A percentile compares a stretch with the other conserved stretches of the same genome.
Evolutionary conservation across 2,797 vertebrate genomes (phyloP).

Genomic region (Psittacula derbiana): DNA sequence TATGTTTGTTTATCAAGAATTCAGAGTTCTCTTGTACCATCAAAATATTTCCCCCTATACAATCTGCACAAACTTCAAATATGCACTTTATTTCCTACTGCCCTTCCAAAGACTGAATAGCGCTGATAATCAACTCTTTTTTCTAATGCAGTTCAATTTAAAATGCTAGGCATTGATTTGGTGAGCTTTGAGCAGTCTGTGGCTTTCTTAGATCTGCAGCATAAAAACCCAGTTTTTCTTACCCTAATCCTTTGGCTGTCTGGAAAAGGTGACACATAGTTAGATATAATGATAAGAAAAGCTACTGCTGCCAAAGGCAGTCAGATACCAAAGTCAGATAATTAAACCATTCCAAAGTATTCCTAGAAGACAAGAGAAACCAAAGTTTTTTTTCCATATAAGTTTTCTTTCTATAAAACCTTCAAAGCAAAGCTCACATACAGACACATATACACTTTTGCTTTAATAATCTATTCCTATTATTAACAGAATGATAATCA

Average conservation of each 20-base stretch:
- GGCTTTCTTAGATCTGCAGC: conserved; percentile 70
- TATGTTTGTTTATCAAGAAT: conserved; percentile 34
- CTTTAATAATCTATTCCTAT: neutral
- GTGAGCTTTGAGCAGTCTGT: conserved; percentile 48
- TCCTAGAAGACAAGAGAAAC: conserved; percentile 61
- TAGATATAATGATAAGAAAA: conserved; percentile 74
- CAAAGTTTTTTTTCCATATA: conserved; percentile 33
- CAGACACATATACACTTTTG: neutral
- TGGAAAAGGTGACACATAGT: conserved; percentile 69
- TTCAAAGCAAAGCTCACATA: neutral
- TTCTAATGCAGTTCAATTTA: conserved; percentile 68
- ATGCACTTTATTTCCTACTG: neutral
- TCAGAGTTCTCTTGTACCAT: neutral
- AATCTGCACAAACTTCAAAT: conserved; percentile 31
- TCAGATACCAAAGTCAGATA: conserved; percentile 66
- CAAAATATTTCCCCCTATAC: conserved; percentile 30
- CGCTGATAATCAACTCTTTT: conserved; percentile 69
- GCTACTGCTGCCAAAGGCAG: conserved; percentile 68
- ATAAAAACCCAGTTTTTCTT: conserved; percentile 76
- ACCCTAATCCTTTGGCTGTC: conserved; percentile 72
- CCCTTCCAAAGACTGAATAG: conserved; percentile 44
- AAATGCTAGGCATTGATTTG: conserved; percentile 65
- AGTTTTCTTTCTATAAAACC: conserved; percentile 38
- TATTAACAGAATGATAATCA: neutral
- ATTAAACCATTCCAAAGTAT: conserved; percentile 73